Evolutionary conservation across 2,113 vertebrate genomes (phyloP).

Genomic region (Empidonax traillii): DNA sequence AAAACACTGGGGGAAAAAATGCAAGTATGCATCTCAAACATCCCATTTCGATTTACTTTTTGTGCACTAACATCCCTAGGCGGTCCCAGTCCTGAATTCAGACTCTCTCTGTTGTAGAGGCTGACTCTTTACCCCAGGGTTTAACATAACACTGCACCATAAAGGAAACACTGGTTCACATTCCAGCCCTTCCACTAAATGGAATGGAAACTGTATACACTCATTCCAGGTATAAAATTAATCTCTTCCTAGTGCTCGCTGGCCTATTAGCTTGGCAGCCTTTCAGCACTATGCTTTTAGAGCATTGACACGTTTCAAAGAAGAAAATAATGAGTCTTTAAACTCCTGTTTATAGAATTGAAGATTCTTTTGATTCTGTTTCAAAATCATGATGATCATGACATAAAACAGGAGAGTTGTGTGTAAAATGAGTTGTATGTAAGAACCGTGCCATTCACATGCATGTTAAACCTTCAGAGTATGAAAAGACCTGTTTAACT

Average conservation of each 20-base stretch:
- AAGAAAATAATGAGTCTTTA: slow-evolving; percentile 23
- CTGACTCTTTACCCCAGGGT: not conserved
- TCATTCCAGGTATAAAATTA: slow-evolving; percentile 46
- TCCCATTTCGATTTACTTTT: not conserved
- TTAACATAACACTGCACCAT: not conserved
- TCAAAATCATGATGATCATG: slow-evolving; percentile 7
- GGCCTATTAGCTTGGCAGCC: slow-evolving; percentile 27
- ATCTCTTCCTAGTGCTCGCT: slow-evolving; percentile 43
- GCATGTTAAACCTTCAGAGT: not conserved
- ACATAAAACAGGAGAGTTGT: not conserved
- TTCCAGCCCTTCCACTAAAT: slow-evolving; percentile 16
- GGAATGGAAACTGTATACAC: not conserved
- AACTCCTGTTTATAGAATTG: slow-evolving; percentile 40
- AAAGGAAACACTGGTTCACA: not conserved
- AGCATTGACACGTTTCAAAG: not conserved
- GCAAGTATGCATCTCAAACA: not conserved
- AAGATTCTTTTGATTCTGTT: slow-evolving; percentile 40
- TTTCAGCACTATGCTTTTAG: slow-evolving; percentile 40
- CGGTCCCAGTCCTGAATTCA: not conserved
- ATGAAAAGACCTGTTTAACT: not conserved
- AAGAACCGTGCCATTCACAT: not conserved
- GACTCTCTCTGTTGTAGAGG: not conserved
- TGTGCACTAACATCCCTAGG: not conserved
- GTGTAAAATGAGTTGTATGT: not conserved
- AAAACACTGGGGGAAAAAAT: not conserved